Evolutionary conservation across 2,113 vertebrate species (phyloP), one percentile per base, ranked within the genome.

Genomic region (Pyxicephalus adspersus): DNA sequence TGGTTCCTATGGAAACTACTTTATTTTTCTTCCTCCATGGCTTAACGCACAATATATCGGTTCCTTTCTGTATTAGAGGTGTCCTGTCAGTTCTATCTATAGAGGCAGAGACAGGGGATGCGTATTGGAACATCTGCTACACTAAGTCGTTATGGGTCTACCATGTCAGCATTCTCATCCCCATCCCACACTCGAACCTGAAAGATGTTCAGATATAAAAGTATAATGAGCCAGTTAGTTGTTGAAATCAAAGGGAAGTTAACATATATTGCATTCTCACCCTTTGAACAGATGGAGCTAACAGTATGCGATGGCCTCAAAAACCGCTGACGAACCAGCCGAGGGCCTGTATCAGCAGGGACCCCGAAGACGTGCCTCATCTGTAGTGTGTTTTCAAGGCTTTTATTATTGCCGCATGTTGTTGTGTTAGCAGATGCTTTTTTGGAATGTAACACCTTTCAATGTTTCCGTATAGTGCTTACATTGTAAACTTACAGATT

Each of bases 221-320:
- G 66, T 51, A 50, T 81, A 81, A 81, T 81, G 64, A 81, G 26
- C n/a, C 58, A 31, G 52, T 52, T 18, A 50, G 66, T 31, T 31
- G 9, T 51, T 8, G 51, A 17, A 80, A 71, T 64, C 79, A 45
- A 58, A 64, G 54, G 50, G 60, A 34, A 57, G 29, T 64, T 31
- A 82, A 75, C 19, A 18, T 34, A 58, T 45, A 82, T 50, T 82
- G 71, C 75, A 29, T 26, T 84, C 58, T 68, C 50, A 65, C 45
- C 73, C 60, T 81, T 55, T 71, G 65, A 77, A 65, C 78, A 77
- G 78, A 84, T 76, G 79, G 38, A 38, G 67, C 45, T 71, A 31
- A 54, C 25, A 58, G 75, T 51, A 81, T 50, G 73, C 64, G 34
- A 54, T 54, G 65, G 65, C 67, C 73, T 81, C 64, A 73, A 52